Evolutionary conservation across 2,113 vertebrate genomes (phyloP).

Genomic region (Blennius ocellaris): DNA sequence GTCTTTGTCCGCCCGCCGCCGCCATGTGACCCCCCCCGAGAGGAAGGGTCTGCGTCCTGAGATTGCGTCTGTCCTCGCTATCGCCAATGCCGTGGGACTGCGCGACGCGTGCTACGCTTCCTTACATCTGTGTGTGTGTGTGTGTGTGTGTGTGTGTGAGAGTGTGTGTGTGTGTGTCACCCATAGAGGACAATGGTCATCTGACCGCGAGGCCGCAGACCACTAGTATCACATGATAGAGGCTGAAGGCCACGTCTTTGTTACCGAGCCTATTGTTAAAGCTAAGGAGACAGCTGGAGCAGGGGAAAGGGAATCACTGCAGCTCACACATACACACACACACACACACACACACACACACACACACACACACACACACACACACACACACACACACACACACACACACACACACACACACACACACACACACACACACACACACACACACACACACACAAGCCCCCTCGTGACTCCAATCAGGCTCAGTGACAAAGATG

Average conservation of each 20-base stretch:
- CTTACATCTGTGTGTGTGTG: too few species aligned
- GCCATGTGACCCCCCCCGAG: conserved; percentile 74
- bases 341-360: conserved; percentile 23
- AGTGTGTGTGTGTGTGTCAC: conserved; percentile 58
- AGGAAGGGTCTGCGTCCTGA: conserved; percentile 80
- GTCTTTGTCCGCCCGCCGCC: conserved; percentile 59
- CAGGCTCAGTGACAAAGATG: conserved; percentile 79
- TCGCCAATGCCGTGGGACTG: conserved; percentile 37
- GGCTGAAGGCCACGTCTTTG: conserved; percentile 81
- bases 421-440: conserved; percentile 32
- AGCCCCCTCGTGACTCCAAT: conserved; percentile 74
- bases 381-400: conserved; percentile 31
- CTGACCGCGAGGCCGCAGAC: conserved; percentile 78
- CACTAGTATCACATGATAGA: conserved; percentile 80
- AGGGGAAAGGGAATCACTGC: conserved; percentile 74
- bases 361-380: conserved; percentile 38
- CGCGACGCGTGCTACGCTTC: conserved; percentile 24
- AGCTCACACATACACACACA: conserved; percentile 42
- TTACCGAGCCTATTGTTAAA: conserved; percentile 79
- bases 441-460: conserved; percentile 35
- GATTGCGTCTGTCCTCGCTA: conserved; percentile 61
- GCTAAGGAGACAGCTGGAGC: conserved; percentile 80
- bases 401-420: conserved; percentile 27
- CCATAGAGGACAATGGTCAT: conserved; percentile 80
- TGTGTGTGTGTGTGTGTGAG: conserved; percentile 18